Evolutionary conservation across 2,797 vertebrate genomes (phyloP).

Genomic region (Labroides dimidiatus): DNA sequence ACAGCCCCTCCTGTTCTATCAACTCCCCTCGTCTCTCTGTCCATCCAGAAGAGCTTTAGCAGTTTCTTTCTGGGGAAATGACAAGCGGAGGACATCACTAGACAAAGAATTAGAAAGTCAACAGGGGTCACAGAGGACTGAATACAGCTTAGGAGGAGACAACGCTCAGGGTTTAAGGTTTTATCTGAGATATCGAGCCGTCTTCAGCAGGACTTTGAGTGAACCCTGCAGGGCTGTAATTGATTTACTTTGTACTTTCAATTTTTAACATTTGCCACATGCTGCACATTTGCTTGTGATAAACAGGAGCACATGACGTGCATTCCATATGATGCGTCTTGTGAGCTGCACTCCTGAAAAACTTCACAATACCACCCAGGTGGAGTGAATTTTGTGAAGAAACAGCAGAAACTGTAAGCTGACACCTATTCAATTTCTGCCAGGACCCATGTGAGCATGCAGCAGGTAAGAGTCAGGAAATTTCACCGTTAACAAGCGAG

Average conservation of each 20-base stretch:
- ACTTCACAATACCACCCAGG: no score
- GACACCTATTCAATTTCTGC: no score
- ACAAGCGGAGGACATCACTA: slow-evolving; percentile 49
- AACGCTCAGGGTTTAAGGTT: slow-evolving; percentile 13
- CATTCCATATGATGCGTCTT: no score
- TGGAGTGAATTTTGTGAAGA: no score
- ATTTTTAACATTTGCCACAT: no score
- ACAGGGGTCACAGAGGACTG: slow-evolving; percentile 40
- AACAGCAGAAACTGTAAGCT: no score
- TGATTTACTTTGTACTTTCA: neutral
- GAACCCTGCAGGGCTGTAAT: slow-evolving; percentile 24
- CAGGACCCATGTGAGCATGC: no score
- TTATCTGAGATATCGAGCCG: slow-evolving; percentile 41
- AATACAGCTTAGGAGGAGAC: slow-evolving; percentile 24
- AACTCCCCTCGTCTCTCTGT: slow-evolving; percentile 2
- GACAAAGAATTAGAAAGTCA: slow-evolving; percentile 52
- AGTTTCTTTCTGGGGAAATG: slow-evolving; percentile 49
- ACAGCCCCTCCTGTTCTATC: slow-evolving; percentile 37
- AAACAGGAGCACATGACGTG: no score
- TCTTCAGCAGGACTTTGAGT: slow-evolving; percentile 24
- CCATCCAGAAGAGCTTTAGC: slow-evolving; percentile 40
- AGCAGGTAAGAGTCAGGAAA: no score
- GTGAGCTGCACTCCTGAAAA: no score
- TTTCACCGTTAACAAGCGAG: no score
- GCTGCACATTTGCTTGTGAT: no score